These are phyloP conservation scores for Apamea sordens DNA, from an alignment of 2,888 invertebrate species.

Conservation along the genomic window DNA sequence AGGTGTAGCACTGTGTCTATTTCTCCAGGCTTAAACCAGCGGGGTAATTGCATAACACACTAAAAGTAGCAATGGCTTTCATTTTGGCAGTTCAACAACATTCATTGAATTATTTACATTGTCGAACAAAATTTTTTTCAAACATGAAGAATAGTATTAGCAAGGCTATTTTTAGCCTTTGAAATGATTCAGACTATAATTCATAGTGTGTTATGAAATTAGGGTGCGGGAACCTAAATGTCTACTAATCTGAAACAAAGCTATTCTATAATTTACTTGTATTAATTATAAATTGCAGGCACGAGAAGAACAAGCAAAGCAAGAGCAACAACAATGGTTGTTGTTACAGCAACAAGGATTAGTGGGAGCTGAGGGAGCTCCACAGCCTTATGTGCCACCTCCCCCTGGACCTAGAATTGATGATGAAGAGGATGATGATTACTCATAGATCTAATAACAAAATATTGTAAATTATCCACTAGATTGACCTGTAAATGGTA, in stretches of 20 bases:
- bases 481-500: constrained; percentile 17
- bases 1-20: background rate
- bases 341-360: constrained; percentile 92
- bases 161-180: background rate
- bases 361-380: constrained; percentile 79
- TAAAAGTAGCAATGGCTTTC: too few species aligned
- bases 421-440: constrained; percentile 89
- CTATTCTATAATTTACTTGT: background rate
- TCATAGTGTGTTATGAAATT: background rate
- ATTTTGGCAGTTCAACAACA: too few species aligned
- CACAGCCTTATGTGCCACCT: constrained; percentile 85
- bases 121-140: too few species aligned
- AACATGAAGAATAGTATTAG: too few species aligned
- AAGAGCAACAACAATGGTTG: constrained; percentile 98
- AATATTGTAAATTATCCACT: constrained; percentile 8
- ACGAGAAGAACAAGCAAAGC: constrained; percentile 97
- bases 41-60: too few species aligned
- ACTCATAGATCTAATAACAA: constrained; percentile 77
- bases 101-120: too few species aligned
- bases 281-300: constrained; percentile 86
- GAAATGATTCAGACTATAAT: background rate
- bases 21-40: background rate
- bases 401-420: constrained; percentile 80
- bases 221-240: background rate
- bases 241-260: background rate